These are phyloP conservation scores for Cantharis flavilabris DNA, from an alignment of 2,888 invertebrate genomes.

Conservation along the genomic window DNA sequence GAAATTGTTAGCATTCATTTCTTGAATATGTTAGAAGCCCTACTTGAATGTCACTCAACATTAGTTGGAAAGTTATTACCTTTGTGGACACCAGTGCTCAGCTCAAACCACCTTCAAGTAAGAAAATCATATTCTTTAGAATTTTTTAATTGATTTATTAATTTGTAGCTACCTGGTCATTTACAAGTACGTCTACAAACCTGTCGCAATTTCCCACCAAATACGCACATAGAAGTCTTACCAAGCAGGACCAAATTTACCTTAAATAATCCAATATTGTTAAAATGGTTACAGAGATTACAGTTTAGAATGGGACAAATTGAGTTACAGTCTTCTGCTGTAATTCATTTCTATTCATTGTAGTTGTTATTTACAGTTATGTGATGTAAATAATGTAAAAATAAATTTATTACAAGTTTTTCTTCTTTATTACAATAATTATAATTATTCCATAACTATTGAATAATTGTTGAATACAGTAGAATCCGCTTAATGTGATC, in stretches of 20 bases:
- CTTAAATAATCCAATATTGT: slow-evolving; percentile 60
- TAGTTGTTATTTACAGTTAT: slow-evolving; percentile 46
- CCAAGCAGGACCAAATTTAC: slow-evolving; percentile 55
- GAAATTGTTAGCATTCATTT: slow-evolving; percentile 99
- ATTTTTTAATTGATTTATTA: slow-evolving; percentile 1
- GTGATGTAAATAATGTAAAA: background rate
- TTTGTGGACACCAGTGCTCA: slow-evolving; percentile 94
- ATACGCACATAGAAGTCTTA: slow-evolving; percentile 55
- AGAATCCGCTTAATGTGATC: too few relatives aligned
- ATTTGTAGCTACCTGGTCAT: slow-evolving; percentile 81
- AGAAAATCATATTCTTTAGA: slow-evolving; percentile 24
- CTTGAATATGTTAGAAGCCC: slow-evolving; percentile 89
- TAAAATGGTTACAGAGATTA: slow-evolving; percentile 87
- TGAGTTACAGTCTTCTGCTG: slow-evolving; percentile 89
- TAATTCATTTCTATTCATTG: slow-evolving; percentile 86
- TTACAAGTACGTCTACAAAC: slow-evolving; percentile 84
- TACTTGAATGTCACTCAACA: slow-evolving; percentile 93
- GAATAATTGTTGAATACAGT: too few relatives aligned
- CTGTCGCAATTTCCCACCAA: slow-evolving; percentile 82
- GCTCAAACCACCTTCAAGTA: slow-evolving; percentile 85
- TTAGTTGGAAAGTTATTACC: slow-evolving; percentile 90
- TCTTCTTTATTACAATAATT: background rate
- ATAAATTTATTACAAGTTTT: background rate
- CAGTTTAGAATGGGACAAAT: slow-evolving; percentile 99
- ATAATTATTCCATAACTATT: too few relatives aligned